Percentiles rank a stretch among this genome's conserved stretches.
Evolutionary conservation across 2,888 invertebrate species (phyloP).

Genomic region (Tenodera sinensis): DNA sequence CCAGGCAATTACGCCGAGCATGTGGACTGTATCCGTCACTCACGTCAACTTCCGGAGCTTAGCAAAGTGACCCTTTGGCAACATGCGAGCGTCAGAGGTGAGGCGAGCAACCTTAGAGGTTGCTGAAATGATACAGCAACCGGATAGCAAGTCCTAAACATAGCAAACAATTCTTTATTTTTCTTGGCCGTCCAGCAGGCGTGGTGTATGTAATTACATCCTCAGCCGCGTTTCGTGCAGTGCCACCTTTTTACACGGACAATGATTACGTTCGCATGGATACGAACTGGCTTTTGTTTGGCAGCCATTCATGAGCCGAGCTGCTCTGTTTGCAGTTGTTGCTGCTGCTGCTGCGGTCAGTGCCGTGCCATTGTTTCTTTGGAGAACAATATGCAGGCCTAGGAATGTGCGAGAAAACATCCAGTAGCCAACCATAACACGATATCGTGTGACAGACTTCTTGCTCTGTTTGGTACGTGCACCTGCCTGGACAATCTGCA

Average conservation of each 20-base stretch:
- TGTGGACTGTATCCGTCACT: too few relatives aligned
- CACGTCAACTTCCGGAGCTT: too few relatives aligned
- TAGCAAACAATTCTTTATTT: not conserved
- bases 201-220: not conserved
- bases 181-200: not conserved
- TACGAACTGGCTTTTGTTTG: not conserved
- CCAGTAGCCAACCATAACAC: not conserved
- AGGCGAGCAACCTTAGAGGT: not conserved
- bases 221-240: not conserved
- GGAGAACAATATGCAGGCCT: not conserved
- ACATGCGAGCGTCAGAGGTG: not conserved
- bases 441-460: not conserved
- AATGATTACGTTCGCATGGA: constrained; percentile 4
- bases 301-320: not conserved
- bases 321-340: not conserved
- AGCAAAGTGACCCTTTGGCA: not conserved
- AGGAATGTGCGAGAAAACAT: not conserved
- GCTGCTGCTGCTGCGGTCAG: not conserved
- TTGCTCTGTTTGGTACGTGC: not conserved
- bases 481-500: not conserved
- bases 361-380: not conserved
- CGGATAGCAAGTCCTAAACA: not conserved
- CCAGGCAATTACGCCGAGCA: too few relatives aligned
- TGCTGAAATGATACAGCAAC: not conserved
- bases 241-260: not conserved